phyloP scores from a whole-genome alignment of 2,797 vertebrate genomes.

The Etheostoma perlongum region DNA sequence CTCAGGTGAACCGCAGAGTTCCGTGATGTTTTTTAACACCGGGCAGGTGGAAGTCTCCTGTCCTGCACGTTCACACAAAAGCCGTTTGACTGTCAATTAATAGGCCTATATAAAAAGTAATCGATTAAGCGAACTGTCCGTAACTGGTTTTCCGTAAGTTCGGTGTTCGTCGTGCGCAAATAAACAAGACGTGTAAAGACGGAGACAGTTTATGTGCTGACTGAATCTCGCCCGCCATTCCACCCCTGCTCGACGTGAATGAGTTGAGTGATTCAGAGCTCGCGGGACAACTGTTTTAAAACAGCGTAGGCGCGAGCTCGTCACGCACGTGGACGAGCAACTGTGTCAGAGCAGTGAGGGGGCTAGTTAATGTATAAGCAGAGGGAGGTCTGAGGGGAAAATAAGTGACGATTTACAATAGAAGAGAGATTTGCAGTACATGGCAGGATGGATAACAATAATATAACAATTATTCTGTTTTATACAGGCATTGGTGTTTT shows the following conservation, averaged over 20 bases:
- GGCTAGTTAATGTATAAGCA: not conserved
- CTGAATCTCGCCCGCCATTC: not conserved
- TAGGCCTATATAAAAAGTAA: not conserved
- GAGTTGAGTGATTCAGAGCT: slow-evolving; percentile 33
- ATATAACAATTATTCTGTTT: not conserved
- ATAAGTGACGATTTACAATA: slow-evolving; percentile 18
- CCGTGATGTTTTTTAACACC: not conserved
- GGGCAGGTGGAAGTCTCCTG: slow-evolving; percentile 20
- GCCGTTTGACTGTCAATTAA: not conserved
- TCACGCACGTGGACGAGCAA: slow-evolving; percentile 58
- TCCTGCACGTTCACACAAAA: not conserved
- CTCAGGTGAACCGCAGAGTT: slow-evolving; percentile 40
- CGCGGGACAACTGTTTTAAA: slow-evolving; percentile 53
- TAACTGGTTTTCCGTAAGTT: not conserved
- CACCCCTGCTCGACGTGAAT: not conserved
- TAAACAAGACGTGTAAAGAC: no score
- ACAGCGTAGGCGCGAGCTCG: slow-evolving; percentile 66
- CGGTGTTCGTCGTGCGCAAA: not conserved
- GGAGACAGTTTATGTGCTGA: not conserved
- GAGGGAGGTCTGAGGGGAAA: not conserved
- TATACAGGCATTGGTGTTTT: slow-evolving; percentile 24
- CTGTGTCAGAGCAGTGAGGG: slow-evolving; percentile 20
- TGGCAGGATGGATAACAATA: slow-evolving; percentile 10
- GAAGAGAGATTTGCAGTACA: not conserved
- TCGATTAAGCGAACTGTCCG: not conserved